A percentile compares a stretch with the other conserved stretches of the same genome.
Conservation (phyloP, 2,113 vertebrate species). For the Hepsetus odoe region DNA sequence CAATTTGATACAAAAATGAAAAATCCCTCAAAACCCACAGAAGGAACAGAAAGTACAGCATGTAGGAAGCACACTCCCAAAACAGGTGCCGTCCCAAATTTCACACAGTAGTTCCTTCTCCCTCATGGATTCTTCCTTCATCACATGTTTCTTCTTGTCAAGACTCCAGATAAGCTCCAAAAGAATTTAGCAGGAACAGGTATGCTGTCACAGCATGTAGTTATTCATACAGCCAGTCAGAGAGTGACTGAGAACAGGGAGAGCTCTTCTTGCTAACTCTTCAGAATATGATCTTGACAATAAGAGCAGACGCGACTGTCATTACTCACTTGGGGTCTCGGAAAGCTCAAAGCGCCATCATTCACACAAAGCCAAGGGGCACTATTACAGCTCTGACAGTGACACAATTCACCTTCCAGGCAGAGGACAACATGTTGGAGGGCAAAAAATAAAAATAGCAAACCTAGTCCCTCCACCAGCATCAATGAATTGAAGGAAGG, state of each 20-base stretch:
- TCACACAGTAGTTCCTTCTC: not conserved
- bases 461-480: not conserved
- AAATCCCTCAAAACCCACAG: not conserved
- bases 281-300: conserved; percentile 20
- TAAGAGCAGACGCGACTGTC: not conserved
- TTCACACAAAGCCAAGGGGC: conserved; percentile 20
- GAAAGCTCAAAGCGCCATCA: conserved; percentile 17
- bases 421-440: not conserved
- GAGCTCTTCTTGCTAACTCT: not conserved
- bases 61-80: not conserved
- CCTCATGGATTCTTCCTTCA: not conserved
- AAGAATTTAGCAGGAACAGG: not conserved
- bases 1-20: not conserved
- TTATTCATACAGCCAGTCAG: not conserved
- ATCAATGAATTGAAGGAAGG: too few species aligned
- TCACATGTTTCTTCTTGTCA: not conserved
- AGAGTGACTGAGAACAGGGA: not conserved
- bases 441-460: not conserved
- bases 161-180: not conserved
- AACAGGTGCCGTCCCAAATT: not conserved
- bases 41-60: not conserved
- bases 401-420: conserved; percentile 8
- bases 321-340: not conserved
- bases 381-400: conserved; percentile 6
- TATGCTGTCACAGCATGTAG: conserved; percentile 2